Evolutionary conservation across 2,113 vertebrate species (phyloP), one percentile per base, ranked within the genome.

Genomic region (Podilymbus podiceps): DNA sequence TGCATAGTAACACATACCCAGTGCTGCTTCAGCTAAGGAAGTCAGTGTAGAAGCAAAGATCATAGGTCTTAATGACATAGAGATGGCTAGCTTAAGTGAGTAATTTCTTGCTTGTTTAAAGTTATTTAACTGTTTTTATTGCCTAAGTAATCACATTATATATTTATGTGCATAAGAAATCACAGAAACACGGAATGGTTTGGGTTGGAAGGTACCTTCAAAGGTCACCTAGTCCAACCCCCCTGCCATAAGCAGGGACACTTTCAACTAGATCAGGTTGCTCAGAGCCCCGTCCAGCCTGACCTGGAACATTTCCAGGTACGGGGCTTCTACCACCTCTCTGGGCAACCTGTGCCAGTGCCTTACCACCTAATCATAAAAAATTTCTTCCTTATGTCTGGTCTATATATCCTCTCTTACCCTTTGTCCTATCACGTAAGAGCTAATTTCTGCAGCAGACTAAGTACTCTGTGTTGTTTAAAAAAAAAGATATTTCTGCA

Each of bases 101-200:
- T 44, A 14, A 47, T 69, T 82, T 59, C 22, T 68, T 47, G 17
- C 56, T 90, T 66, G 8, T 28, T 93, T 88, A 35, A 69, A 76
- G 15, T 66, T 55, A 56, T 7, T 35, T 44, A 67, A 33, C 38
- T 47, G 0, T 38, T 79, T 82, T 46, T 62, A 50, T 67, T 91
- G n/a, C 15, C 0, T 44, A 58, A 63, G 12, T 49, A 71, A 58
- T 55, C 16, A 4, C 2, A 4, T 31, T 35, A 3, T 60, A 1
- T 59, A 11, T 64, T 66, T 75, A 4, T 17, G 8, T 80, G 38
- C 20, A 1, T 77, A 40, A 50, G n/a, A 55, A 55, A 11, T 33
- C 38, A 38, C 38, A 38, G 38, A 38, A 38, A 8, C 38, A 38
- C 38, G 38, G 38, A 38, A 38, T 38, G 38, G 38, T 38, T 38